Evolutionary conservation across 2,113 vertebrate genomes (phyloP), one percentile per base, ranked within the genome.

Genomic region (Pandion haliaetus): DNA sequence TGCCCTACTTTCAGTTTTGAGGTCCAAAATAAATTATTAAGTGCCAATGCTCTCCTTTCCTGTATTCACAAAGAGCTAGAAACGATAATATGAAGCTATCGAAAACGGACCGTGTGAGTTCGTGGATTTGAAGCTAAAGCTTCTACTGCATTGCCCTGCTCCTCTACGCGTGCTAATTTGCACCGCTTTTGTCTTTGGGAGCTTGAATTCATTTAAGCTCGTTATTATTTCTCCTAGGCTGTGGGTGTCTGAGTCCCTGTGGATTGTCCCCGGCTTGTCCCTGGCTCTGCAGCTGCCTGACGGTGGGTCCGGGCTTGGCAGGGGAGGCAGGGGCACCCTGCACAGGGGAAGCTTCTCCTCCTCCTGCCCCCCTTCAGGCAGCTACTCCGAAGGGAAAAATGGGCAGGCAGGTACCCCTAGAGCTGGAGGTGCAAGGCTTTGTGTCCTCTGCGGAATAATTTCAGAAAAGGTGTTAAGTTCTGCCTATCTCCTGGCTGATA

Each of bases 1-100:
- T 95, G 94, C 31, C 91, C 91, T 96, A 90, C 91, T 95, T 96
- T 50, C 74, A 38, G 21, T 82, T 84, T 61, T 84, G 84, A 92
- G 86, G 77, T 77, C 66, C 58, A 2, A 8, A 50, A 21, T 95
- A 54, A 95, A 95, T 95, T 94, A 95, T 82, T 90, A 62, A 95
- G 40, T 66, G 81, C 24, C 44, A 58, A 1, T 10, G 32, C 58
- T 85, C 69, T 76, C 69, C 65, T 86, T 81, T 79, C 71, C 45
- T 63, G 14, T 74, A 13, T 63, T 74, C 67, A 34, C 2, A 1
- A 44, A 45, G 65, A 71, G 73, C 65, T 74, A 42, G 69, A 59
- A 74, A n/a, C 0, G 17, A 57, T 77, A 58, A 17, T 31, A 57
- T 74, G 77, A 86, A 87, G 93, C 57, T 72, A 6, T 42, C n/a